These are phyloP conservation scores for Sebastolobus altivelis DNA, from an alignment of 2,797 vertebrate genomes.

Conservation along the genomic window DNA sequence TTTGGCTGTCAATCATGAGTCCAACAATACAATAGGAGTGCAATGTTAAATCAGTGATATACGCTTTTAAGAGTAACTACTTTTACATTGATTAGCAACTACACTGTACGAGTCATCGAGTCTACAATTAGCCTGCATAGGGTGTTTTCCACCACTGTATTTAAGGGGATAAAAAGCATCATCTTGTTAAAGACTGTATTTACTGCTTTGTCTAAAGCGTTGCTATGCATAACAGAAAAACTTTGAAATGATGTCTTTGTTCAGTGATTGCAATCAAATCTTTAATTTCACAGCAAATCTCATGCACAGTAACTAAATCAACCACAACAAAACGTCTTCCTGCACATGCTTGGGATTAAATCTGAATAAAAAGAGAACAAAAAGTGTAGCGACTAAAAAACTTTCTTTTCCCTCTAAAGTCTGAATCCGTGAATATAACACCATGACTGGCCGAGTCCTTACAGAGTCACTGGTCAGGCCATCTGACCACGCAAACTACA, in stretches of 20 bases:
- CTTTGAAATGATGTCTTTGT: neutral
- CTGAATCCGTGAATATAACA: neutral
- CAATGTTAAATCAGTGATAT: neutral
- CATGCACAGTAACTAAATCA: neutral
- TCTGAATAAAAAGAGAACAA: neutral
- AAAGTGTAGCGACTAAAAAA: neutral
- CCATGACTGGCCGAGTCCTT: conserved; percentile 1
- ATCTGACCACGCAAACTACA: conserved; percentile 49
- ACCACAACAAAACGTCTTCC: neutral
- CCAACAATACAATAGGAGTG: too few relatives aligned
- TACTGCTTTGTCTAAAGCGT: neutral
- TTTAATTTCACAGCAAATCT: neutral
- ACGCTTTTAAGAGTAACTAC: too few relatives aligned
- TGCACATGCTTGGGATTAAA: neutral
- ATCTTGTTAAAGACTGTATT: neutral
- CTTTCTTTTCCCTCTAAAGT: conserved; percentile 1
- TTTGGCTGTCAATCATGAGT: neutral
- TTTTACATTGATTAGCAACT: neutral
- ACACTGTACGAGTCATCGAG: neutral
- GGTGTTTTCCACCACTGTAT: neutral
- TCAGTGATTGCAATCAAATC: conserved; percentile 13
- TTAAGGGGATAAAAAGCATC: neutral
- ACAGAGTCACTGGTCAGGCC: conserved; percentile 30
- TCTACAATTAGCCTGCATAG: neutral
- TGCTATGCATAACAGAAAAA: neutral